Percentiles rank a stretch among this genome's conserved stretches.
These are phyloP conservation scores for Caenorhabditis afra DNA, from an alignment of 2,888 invertebrate genomes.

Conservation along the genomic window DNA sequence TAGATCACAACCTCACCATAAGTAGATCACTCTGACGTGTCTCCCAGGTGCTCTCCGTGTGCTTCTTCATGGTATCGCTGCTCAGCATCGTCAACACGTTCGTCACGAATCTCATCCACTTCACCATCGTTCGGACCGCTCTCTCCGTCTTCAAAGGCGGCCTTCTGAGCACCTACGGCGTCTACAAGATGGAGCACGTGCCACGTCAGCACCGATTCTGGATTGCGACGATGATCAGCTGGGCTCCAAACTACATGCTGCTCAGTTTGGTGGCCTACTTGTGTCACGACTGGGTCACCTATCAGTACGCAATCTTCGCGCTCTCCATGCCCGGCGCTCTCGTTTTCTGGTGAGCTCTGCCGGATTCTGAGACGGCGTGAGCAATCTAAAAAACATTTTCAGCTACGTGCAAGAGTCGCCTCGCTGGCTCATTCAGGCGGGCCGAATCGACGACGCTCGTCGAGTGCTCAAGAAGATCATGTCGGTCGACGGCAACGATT, in stretches of 20 bases:
- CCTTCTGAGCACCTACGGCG: slow-evolving; percentile 70
- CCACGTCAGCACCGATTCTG: slow-evolving; percentile 77
- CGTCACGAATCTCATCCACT: slow-evolving; percentile 53
- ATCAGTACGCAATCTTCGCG: slow-evolving; percentile 68
- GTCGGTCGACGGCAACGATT: slow-evolving; percentile 61
- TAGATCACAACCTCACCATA: no score
- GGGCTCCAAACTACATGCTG: slow-evolving; percentile 77
- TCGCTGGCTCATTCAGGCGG: slow-evolving; percentile 75
- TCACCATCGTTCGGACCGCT: slow-evolving; percentile 73
- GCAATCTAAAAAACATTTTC: background rate
- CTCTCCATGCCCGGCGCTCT: slow-evolving; percentile 71
- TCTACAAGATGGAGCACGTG: slow-evolving; percentile 76
- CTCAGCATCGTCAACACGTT: slow-evolving; percentile 47
- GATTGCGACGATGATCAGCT: slow-evolving; percentile 75
- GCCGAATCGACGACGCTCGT: slow-evolving; percentile 73
- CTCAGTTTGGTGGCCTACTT: slow-evolving; percentile 70
- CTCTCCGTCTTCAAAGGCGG: slow-evolving; percentile 78
- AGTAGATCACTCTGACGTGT: no score
- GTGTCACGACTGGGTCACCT: slow-evolving; percentile 73
- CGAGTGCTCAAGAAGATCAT: slow-evolving; percentile 69
- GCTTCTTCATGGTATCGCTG: slow-evolving; percentile 54
- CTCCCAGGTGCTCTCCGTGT: slow-evolving; percentile 58
- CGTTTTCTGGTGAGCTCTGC: slow-evolving; percentile 64
- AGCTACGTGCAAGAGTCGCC: slow-evolving; percentile 76
- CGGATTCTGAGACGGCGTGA: no score